Base-by-base conservation (phyloP, 2,113 vertebrate genomes). In the Phaethornis superciliosus region DNA sequence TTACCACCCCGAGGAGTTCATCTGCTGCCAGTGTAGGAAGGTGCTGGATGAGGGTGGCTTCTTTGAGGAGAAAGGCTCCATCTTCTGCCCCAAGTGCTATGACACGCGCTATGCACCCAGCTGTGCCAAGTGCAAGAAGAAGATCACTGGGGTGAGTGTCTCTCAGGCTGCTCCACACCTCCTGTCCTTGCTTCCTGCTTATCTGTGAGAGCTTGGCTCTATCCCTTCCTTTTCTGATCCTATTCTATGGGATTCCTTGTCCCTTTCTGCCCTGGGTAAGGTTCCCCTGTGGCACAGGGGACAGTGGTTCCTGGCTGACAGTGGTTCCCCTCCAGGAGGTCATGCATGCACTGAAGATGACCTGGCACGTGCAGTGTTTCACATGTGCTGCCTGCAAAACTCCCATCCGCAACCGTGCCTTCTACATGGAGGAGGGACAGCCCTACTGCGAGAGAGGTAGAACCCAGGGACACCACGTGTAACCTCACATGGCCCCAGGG, bases 261-360 rank as follows among this genome's bases (percentile, higher is more conserved):
- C 76, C 51, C 51, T 75, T 88, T 80, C 28, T 71, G 23, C 26
- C 40, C 23, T 75, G 44, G 23, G 27, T 28, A 26, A 33, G 40
- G 16, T 17, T 84, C 6, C n/a, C 15, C 27, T 0, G 0, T 2
- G 6, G 26, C 0, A 1, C 14, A 27, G 22, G 54, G n/a, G n/a
- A n/a, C n/a, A n/a, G 55, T 85, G 68, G 23, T 78, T 42, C 32
- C 37, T 4, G 4, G 55, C 70, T 96, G 78, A 95, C 33, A 28
- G 67, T 12, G 7, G 14, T 69, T 84, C 60, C 11, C 26, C 32
- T 60, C 51, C 97, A 99, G 99, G 99, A 99, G 96, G 99, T 99
- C 97, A 99, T 99, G 99, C 99, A 99, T 0, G 99, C 99, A 2
- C 98, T 99, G 96, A 99, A 99, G 98, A 99, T 99, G 99, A 99